phyloP scores from a whole-genome alignment of 2,888 invertebrate species.

The Steromphala cineraria region DNA sequence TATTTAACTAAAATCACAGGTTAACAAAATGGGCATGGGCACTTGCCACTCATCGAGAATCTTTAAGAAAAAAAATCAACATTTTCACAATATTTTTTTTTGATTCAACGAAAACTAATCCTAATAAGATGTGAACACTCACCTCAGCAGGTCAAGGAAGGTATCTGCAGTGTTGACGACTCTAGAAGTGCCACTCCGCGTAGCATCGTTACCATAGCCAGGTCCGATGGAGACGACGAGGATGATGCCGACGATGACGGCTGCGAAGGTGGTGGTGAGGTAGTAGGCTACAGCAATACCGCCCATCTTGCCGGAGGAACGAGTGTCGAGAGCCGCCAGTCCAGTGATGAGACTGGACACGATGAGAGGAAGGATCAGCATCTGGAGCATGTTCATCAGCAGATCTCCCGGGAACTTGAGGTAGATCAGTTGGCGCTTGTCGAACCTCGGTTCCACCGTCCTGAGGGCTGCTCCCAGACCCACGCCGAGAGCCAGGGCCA shows the following conservation, averaged over 20 bases:
- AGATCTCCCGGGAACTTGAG: conserved; percentile 82
- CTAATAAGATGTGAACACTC: neutral
- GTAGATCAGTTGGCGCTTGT: conserved; percentile 78
- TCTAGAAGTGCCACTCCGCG: conserved; percentile 16
- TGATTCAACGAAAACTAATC: neutral
- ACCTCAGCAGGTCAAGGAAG: conserved; percentile 49
- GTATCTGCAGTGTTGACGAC: conserved; percentile 46
- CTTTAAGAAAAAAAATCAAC: too few species aligned
- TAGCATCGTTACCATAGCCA: conserved; percentile 73
- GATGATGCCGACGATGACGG: conserved; percentile 91
- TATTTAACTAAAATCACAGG: too few species aligned
- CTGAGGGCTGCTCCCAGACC: conserved; percentile 79
- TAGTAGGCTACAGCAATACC: conserved; percentile 91
- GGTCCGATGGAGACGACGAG: conserved; percentile 92
- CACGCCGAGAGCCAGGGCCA: conserved; percentile 77
- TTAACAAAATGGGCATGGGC: too few species aligned
- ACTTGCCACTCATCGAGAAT: too few species aligned
- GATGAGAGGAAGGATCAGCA: conserved; percentile 83
- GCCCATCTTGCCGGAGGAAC: conserved; percentile 91
- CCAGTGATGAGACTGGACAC: conserved; percentile 81
- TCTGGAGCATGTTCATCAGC: conserved; percentile 82
- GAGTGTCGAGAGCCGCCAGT: conserved; percentile 91
- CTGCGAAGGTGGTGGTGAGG: conserved; percentile 91
- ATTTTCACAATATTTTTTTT: too few species aligned
- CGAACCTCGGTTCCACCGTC: conserved; percentile 80